Evolutionary conservation across 2,113 vertebrate species (phyloP), one percentile per base, ranked within the genome.

Genomic region (Serinus canaria): DNA sequence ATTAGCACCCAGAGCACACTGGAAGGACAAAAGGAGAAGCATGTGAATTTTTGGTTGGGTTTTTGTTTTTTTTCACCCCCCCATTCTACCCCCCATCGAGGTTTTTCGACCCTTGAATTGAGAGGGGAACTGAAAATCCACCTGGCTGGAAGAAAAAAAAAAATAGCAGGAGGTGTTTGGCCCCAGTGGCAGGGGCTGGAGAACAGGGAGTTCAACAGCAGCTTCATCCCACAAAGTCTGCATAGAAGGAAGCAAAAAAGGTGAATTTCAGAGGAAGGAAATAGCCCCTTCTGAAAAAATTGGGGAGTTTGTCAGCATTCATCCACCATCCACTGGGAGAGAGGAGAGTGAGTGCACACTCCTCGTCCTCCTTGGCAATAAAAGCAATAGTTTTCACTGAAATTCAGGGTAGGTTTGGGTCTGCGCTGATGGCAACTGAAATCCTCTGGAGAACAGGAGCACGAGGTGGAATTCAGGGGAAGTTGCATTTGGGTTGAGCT

Each of bases 341-440:
- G 91, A 87, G 4, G 9, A 81, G 79, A 92, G 53, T 2, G 66
- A 82, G 70, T 49, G 47, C 70, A 64, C 82, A 39, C 63, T 27
- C 17, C 33, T 24, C 81, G 18, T 84, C 50, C 53, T 74, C 43
- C 37, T 47, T 83, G 95, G 96, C 96, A 87, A 93, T 96, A 94
- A 95, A 92, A 97, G 96, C 96, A 97, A 86, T 97, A 90, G 94
- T 97, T 95, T 92, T 75, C 94, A 77, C 49, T 53, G 91, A 96
- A 91, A 95, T 94, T 90, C 89, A 96, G 91, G 89, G 85, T 84
- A 74, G 91, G 21, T 73, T 73, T 35, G 64, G 43, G 81, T 87
- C 81, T 94, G 90, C n/a, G 7, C 87, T 91, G 80, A 78, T 78
- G 68, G 96, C 91, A 80, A 20, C 86, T 55, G 70, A 56, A 84